Base-by-base conservation (phyloP, 2,888 invertebrate genomes). In the Azorinus chamasolen region DNA sequence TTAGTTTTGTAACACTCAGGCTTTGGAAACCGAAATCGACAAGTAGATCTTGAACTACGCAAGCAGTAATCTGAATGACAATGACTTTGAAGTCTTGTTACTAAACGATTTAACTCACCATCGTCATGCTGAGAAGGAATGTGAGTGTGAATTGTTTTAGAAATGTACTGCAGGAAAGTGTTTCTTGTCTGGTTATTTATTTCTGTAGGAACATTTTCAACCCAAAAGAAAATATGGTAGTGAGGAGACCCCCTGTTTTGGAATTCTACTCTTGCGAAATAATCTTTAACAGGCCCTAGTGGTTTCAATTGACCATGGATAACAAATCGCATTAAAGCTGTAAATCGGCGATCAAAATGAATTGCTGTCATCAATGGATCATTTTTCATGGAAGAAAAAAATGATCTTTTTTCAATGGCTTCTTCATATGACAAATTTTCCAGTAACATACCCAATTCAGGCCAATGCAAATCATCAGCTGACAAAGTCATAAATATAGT, bases 21-120 rank as follows among this genome's bases (percentile, higher is more conserved):
- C n/a, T 51, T 62, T 22, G 77, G 76, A 50, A 77, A 71, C 4
- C 66, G 51, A 63, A 63, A 63, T 41, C 63, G 1, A 41, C 63
- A 63, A 14, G 5, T 18, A 16, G 24, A 1, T 39, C n/a, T n/a
- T n/a, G n/a, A n/a, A 12, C 10, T 12, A 41, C 10, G 41, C 41
- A 41, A 16, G 18, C 48, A 48, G 18, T 48, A 48, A 16, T 8
- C 8, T 8, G 48, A 16, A 18, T 48, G 48, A 48, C 8, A 8
- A 18, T 48, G 48, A 12, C 8, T 48, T 48, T 48, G 48, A 8
- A 48, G 18, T 48, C 18, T 48, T 48, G 8, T 12, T 8, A 48
- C 48, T 18, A 48, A 48, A 48, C 16, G 10, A 18, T 48, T 10
- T 18, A 48, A 48, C 8, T 48, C 18, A 8, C 8, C 14, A 48